Conservation (phyloP, 2,797 vertebrate species). For the Epinephelus malabaricus region DNA sequence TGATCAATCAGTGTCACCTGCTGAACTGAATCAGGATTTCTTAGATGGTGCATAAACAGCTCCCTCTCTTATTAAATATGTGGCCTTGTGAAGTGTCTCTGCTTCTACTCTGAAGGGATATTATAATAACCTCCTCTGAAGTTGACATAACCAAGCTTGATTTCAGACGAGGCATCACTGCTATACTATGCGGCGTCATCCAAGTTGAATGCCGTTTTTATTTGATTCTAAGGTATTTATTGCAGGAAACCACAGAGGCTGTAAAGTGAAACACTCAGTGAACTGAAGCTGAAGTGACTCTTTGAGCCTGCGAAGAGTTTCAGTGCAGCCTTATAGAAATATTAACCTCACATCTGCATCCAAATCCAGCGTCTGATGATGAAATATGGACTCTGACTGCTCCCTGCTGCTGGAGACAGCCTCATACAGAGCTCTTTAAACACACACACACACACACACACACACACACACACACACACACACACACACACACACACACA, state of each 20-base stretch:
- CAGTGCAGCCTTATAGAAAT: background rate
- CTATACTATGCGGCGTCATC: background rate
- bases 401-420: constrained; percentile 47
- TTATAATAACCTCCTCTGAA: background rate
- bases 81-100: background rate
- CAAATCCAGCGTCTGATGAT: constrained; percentile 22
- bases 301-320: background rate
- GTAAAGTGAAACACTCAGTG: constrained; percentile 11
- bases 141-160: background rate
- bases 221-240: constrained; percentile 26
- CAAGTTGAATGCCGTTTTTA: background rate
- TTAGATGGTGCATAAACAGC: background rate
- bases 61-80: background rate
- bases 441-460: constrained; percentile 40
- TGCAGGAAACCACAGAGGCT: constrained; percentile 31
- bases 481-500: constrained; percentile 29
- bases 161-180: background rate
- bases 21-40: background rate
- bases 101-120: background rate
- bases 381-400: constrained; percentile 51
- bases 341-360: constrained; percentile 32
- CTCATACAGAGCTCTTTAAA: constrained; percentile 39
- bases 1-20: background rate
- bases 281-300: constrained; percentile 4
- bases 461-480: constrained; percentile 30